These are phyloP conservation scores for Dilophus febrilis DNA, from an alignment of 2,888 invertebrate species.

Conservation along the genomic window DNA sequence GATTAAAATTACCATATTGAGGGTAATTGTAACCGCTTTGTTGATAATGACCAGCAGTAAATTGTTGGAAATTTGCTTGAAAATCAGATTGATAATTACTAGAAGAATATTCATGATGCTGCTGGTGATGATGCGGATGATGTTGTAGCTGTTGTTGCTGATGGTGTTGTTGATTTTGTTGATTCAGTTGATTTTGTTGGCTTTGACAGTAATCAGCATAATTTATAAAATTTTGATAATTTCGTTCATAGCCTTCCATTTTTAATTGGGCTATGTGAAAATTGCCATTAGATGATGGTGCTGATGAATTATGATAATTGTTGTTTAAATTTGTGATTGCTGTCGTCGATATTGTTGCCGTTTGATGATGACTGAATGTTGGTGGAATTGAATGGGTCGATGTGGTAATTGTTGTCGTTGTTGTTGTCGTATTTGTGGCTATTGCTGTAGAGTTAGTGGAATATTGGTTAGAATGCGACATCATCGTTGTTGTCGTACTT, in stretches of 20 bases:
- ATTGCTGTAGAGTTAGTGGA: no score
- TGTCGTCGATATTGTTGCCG: slow-evolving; percentile 4
- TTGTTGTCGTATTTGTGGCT: background rate
- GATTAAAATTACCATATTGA: slow-evolving; percentile 9
- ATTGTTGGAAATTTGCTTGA: slow-evolving; percentile 3
- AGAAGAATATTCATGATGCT: slow-evolving; percentile 3
- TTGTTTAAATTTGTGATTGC: background rate
- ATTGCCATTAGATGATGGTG: slow-evolving; percentile 1
- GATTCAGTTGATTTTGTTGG: slow-evolving; percentile 11
- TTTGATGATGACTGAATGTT: slow-evolving; percentile 18
- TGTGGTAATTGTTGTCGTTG: background rate
- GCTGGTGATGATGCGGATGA: slow-evolving; percentile 13
- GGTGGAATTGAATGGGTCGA: no score
- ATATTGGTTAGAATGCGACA: no score
- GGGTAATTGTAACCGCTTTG: no score
- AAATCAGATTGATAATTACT: slow-evolving; percentile 8
- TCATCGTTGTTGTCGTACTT: no score
- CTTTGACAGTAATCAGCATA: slow-evolving; percentile 30
- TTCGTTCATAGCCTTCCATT: slow-evolving; percentile 30
- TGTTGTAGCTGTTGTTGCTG: slow-evolving; percentile 7
- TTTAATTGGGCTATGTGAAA: slow-evolving; percentile 25
- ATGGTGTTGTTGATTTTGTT: slow-evolving; percentile 13
- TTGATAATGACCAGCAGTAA: slow-evolving; percentile 3
- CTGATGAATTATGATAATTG: background rate
- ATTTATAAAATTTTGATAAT: slow-evolving; percentile 31